Evolutionary conservation across 1,140 invertebrate species (phyloP).

Genomic region (Rhizoglyphus robini): DNA sequence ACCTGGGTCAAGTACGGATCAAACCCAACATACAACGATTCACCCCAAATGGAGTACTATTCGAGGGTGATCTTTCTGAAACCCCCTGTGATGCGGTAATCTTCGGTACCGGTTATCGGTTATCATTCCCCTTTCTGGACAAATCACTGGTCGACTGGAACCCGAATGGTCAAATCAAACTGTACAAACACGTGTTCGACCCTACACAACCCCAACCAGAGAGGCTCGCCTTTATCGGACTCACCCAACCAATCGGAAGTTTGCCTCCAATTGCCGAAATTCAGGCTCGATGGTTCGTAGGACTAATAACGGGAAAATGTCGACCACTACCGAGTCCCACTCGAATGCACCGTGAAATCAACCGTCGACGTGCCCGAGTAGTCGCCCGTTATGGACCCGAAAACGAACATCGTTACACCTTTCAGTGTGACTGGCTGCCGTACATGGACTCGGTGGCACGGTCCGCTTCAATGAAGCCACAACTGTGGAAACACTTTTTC

Average conservation of each 20-base stretch:
- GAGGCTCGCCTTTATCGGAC: slow-evolving; percentile 38
- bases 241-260: slow-evolving; percentile 40
- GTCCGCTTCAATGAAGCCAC: slow-evolving; percentile 32
- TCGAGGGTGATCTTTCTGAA: slow-evolving; percentile 26
- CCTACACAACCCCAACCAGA: slow-evolving; percentile 28
- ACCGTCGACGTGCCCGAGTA: slow-evolving; percentile 28
- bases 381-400: slow-evolving; percentile 29
- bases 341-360: slow-evolving; percentile 34
- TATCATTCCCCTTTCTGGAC: slow-evolving; percentile 19
- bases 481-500: slow-evolving; percentile 29
- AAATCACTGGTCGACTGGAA: not conserved
- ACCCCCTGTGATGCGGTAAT: slow-evolving; percentile 26
- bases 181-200: slow-evolving; percentile 40
- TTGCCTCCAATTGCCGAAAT: slow-evolving; percentile 41
- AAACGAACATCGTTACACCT: slow-evolving; percentile 33
- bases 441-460: slow-evolving; percentile 35
- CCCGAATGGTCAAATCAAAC: slow-evolving; percentile 33
- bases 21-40: slow-evolving; percentile 34
- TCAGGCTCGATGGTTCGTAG: slow-evolving; percentile 36
- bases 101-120: slow-evolving; percentile 34
- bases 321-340: slow-evolving; percentile 26
- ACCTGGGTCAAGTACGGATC: slow-evolving; percentile 36
- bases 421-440: slow-evolving; percentile 35
- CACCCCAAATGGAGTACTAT: slow-evolving; percentile 32
- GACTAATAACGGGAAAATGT: slow-evolving; percentile 11